phyloP scores from a whole-genome alignment of 2,888 invertebrate genomes.

The Gnatocerus cornutus region DNA sequence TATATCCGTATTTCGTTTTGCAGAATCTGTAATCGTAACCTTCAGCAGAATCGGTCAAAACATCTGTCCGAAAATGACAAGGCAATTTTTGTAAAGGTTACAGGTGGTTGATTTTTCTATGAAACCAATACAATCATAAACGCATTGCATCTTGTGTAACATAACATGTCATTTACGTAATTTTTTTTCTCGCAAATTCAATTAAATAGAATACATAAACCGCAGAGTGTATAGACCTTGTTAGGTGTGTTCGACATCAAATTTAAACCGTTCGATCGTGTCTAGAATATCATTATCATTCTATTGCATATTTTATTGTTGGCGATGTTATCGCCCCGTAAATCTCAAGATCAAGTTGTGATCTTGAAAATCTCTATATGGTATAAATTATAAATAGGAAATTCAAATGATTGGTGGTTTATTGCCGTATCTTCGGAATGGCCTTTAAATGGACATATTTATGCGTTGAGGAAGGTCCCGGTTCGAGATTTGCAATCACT shows the following conservation, averaged over 20 bases:
- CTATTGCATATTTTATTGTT: constrained; percentile 21
- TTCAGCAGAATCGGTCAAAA: constrained; percentile 6
- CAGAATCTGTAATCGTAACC: not conserved
- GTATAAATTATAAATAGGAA: constrained; percentile 26
- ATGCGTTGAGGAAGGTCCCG: constrained; percentile 13
- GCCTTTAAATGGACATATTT: constrained; percentile 12
- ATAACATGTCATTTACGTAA: not conserved
- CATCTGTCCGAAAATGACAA: not conserved
- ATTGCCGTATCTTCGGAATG: not conserved
- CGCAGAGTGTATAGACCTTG: not conserved
- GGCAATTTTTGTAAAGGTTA: not conserved
- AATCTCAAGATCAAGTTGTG: constrained; percentile 26
- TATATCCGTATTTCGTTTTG: not conserved
- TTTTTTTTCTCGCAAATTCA: not conserved
- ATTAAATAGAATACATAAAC: not conserved
- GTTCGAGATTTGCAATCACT: not conserved
- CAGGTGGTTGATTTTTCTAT: not conserved
- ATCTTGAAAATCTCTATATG: constrained; percentile 33
- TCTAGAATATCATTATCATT: constrained; percentile 5
- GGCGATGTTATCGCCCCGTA: constrained; percentile 26
- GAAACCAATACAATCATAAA: not conserved
- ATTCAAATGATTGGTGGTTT: constrained; percentile 1
- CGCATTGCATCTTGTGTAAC: constrained; percentile 7
- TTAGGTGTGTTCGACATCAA: constrained; percentile 5
- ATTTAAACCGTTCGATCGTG: constrained; percentile 6